Percentiles rank a stretch among this genome's conserved stretches.
Evolutionary conservation across 2,888 invertebrate genomes (phyloP).

Genomic region (Cremastinae sp.): DNA sequence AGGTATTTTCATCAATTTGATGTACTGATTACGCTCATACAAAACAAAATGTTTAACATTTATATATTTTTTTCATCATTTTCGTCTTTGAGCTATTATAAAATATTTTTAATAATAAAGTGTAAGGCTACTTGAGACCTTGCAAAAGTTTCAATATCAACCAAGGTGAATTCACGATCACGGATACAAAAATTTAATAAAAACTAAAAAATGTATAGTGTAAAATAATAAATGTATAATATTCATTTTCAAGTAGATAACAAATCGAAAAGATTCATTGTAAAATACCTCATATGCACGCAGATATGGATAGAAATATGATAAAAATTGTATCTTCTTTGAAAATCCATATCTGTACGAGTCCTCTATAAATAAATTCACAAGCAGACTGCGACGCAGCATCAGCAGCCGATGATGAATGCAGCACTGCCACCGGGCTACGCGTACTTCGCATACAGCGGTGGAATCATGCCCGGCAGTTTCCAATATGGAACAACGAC

Average conservation of each 20-base stretch:
- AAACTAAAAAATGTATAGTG: too few species aligned
- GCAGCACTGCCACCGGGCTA: conserved; percentile 87
- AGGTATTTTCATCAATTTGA: neutral
- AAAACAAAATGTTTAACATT: too few species aligned
- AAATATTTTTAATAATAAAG: too few species aligned
- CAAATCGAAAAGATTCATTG: conserved; percentile 3
- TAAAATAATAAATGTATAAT: too few species aligned
- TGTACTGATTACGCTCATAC: too few species aligned
- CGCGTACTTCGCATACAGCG: conserved; percentile 88
- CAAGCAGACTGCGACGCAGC: conserved; percentile 81
- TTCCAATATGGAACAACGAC: conserved; percentile 87
- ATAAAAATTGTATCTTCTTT: neutral
- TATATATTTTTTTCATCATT: too few species aligned
- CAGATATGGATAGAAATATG: conserved; percentile 20
- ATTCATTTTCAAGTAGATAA: too few species aligned
- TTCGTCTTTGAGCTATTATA: too few species aligned
- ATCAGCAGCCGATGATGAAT: conserved; percentile 84
- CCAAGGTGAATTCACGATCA: too few species aligned
- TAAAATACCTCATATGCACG: conserved; percentile 5
- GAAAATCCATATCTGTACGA: conserved; percentile 27
- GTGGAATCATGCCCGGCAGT: conserved; percentile 85
- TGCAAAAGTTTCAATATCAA: too few species aligned
- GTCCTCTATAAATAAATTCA: conserved; percentile 58
- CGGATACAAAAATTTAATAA: too few species aligned
- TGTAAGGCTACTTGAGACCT: too few species aligned